Conservation (phyloP, 30 jellyfish, hydroid and myxozoan species). For the Hydra vulgaris region DNA sequence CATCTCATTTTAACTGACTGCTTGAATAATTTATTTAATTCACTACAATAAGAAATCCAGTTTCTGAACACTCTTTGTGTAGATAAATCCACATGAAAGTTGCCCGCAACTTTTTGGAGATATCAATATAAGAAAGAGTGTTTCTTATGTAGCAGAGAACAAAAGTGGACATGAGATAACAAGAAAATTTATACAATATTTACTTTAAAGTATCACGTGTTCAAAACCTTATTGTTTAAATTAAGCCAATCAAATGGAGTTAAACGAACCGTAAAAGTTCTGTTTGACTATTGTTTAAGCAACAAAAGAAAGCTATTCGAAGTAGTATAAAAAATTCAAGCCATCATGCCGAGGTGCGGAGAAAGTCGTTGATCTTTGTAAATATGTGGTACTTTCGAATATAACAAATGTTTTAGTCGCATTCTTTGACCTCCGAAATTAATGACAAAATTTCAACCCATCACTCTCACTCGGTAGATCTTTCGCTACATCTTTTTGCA, state of each 20-base stretch:
- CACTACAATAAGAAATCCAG: constrained; percentile 2
- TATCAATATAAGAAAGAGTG: neutral
- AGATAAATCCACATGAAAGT: constrained; percentile 13
- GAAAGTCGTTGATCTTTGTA: neutral
- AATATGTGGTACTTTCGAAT: neutral
- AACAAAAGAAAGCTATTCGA: neutral
- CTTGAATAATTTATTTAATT: neutral
- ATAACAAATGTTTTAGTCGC: neutral
- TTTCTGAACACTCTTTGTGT: neutral
- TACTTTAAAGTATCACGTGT: neutral
- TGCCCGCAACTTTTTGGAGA: constrained; percentile 16
- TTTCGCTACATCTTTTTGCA: too few relatives aligned
- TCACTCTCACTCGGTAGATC: too few relatives aligned
- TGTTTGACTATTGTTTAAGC: neutral
- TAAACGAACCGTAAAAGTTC: constrained; percentile 10
- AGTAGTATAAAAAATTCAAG: neutral
- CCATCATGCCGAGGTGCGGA: neutral
- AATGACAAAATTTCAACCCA: too few relatives aligned
- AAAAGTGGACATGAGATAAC: neutral
- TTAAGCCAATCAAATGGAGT: neutral
- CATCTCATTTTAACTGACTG: constrained; percentile 9
- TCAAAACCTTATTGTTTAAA: neutral
- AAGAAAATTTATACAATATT: constrained; percentile 2
- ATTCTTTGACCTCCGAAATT: neutral
- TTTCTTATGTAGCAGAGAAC: neutral